Evolutionary conservation across 2,797 vertebrate genomes (phyloP).

Genomic region (Arremon aurantiirostris): DNA sequence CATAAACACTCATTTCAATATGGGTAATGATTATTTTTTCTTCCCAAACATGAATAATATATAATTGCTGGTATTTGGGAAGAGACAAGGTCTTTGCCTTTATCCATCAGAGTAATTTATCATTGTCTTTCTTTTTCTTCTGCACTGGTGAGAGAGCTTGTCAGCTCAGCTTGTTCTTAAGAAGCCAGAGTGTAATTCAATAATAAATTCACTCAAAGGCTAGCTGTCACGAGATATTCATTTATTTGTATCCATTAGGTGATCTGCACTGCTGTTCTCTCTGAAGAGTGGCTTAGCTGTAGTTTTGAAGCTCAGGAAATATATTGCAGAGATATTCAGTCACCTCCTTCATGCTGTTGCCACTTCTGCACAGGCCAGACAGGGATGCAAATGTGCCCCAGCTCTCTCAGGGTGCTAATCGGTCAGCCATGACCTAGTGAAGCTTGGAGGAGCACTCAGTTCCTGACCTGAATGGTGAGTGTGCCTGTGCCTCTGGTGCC

Average conservation of each 20-base stretch:
- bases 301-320: not conserved
- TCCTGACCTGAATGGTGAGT: not conserved
- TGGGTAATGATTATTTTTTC: constrained; percentile 57
- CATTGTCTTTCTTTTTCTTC: constrained; percentile 63
- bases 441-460: not conserved
- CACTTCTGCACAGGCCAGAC: not conserved
- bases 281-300: not conserved
- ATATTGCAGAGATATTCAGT: not conserved
- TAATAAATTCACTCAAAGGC: constrained; percentile 75
- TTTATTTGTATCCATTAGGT: constrained; percentile 74
- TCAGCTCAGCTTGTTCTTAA: constrained; percentile 73
- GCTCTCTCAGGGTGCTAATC: not conserved
- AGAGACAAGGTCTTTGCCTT: constrained; percentile 69
- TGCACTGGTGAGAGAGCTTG: constrained; percentile 59
- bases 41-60: constrained; percentile 72
- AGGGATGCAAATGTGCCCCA: not conserved
- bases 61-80: constrained; percentile 69
- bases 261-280: constrained; percentile 29
- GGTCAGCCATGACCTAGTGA: not conserved
- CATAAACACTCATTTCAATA: constrained; percentile 69
- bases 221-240: constrained; percentile 67
- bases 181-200: constrained; percentile 73
- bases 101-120: constrained; percentile 70
- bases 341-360: not conserved
- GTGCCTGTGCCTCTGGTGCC: not conserved